Evolutionary conservation across 2,113 vertebrate species (phyloP), one percentile per base, ranked within the genome.

Genomic region (Typhlomys cinereus): DNA sequence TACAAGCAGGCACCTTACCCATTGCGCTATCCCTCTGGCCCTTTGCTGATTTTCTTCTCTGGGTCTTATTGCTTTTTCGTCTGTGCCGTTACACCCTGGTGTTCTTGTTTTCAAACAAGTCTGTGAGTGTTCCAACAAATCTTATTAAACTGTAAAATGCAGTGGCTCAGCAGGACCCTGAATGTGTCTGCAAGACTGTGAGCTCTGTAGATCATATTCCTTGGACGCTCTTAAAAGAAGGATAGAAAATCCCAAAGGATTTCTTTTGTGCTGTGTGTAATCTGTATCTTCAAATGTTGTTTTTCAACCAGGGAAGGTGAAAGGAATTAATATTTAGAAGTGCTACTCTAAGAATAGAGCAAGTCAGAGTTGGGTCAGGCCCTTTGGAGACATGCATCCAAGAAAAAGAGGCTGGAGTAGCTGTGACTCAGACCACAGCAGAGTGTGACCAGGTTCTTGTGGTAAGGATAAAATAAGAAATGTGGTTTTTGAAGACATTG

Each of bases 401-500:
- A 94, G 79, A 86, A 85, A 93, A 75, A 44, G 73, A 91, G 82
- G 69, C 46, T 41, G 36, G 75, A 85, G 73, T 52, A 50, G 82
- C 74, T 76, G 29, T 54, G 84, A 86, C 85, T 95, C 75, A 57
- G 87, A 95, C 95, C 86, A 29, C 83, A 87, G 83, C 48, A 78
- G 66, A 93, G 57, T 73, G 52, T 88, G 82, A 86, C 79, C 74
- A 92, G 93, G 66, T 64, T 93, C 92, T 93, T 94, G 90, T 90
- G 96, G 93, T 67, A 69, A 92, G 70, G 90, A 79, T 84, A 82
- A 94, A 91, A 95, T 70, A 88, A 95, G 85, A 85, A 94, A 86
- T 46, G 74, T 88, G 82, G 69, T 74, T 93, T 96, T 92, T 88
- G 81, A 93, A 89, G 90, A 95, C 93, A 89, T 46, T 93, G 95